Conservation (phyloP, 2,797 vertebrate species). For the Tenualosa thibaudeaui region DNA sequence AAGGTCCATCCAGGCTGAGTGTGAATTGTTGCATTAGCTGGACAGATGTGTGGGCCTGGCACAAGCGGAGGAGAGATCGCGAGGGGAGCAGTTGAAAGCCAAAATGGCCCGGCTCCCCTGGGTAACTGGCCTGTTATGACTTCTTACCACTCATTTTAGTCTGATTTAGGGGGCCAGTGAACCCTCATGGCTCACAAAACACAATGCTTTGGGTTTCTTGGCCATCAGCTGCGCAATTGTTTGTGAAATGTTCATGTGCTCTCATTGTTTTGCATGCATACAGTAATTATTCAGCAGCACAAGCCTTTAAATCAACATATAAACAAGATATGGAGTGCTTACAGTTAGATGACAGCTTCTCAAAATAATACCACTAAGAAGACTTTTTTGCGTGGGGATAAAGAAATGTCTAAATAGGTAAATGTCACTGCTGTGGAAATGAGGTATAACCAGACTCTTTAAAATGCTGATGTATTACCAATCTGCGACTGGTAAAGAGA, state of each 20-base stretch:
- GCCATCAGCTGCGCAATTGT: not conserved
- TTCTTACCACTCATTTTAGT: not conserved
- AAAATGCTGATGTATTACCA: not conserved
- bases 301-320: not conserved
- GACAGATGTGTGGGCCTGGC: not conserved
- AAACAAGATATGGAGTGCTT: not conserved
- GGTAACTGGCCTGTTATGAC: not conserved
- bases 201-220: not conserved
- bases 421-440: not conserved
- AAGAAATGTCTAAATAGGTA: not conserved
- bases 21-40: not conserved
- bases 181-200: not conserved
- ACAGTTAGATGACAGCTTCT: not conserved
- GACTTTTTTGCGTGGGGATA: not conserved
- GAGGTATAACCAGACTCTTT: not conserved
- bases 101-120: not conserved
- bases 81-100: not conserved
- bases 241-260: not conserved
- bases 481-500: no score
- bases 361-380: not conserved
- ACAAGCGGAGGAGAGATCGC: not conserved
- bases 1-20: not conserved
- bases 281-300: not conserved
- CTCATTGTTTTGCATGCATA: not conserved
- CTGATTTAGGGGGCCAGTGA: not conserved